Base-by-base conservation (phyloP, 35 echinoderm and acorn worm genomes). In the Lytechinus variegatus region DNA sequence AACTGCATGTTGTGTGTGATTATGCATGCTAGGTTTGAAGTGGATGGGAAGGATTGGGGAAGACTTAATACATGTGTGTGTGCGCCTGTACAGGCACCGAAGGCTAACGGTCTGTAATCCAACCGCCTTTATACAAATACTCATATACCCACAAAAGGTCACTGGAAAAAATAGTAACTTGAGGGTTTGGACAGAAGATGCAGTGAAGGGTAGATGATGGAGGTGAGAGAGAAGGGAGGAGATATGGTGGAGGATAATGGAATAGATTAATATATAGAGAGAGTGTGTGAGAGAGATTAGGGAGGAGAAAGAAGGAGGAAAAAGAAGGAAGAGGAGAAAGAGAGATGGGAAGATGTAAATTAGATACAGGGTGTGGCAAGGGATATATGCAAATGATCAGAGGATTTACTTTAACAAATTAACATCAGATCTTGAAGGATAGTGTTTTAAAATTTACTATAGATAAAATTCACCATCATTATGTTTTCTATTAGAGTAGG, bases 11-110 rank as follows among this genome's bases (percentile, higher is more conserved):
- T 79, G 66, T 79, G 66, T 79, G 21, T 90, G 29, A 90, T 90
- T 90, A 90, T 90, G 88, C 88, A 90, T 90, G 88, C 88, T 52
- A 33, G 21, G 66, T 79, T 90, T 90, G 88, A 90, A 90, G 88
- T 90, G 52, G 88, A 44, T 52, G 16, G 52, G 88, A 90, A 14
- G 12, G 29, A 21, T 5, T 44, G 88, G 52, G 11, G 88, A 44
- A 28, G 1, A 21, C 16, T 11, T 44, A 44, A 44, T 44, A 44
- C 33, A 44, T 44, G 88, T 90, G 29, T 90, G 88, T 90, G 29
- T 90, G 88, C 52, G 88, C 52, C 33, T 90, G 9, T 90, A 54
- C 88, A 44, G 29, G 52, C 88, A 90, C 88, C 88, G 33, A 44
- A 12, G 88, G 88, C 29, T 54, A 90, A 54, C 88, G 52, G 52